These are phyloP conservation scores for Isaurus tuberculatus DNA, from an alignment of 92 coral and sea anemone species.

Conservation along the genomic window DNA sequence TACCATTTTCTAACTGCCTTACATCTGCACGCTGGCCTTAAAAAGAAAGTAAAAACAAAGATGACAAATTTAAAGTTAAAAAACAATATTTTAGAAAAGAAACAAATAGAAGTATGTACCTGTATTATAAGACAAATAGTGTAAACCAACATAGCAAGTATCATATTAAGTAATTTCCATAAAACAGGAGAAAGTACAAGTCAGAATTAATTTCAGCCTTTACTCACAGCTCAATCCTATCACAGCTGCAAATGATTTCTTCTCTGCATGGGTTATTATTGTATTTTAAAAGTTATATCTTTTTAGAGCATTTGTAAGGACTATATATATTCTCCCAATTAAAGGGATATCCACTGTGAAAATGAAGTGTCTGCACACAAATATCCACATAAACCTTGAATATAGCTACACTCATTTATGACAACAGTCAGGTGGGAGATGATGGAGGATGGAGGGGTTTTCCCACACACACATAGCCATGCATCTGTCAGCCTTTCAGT, in stretches of 20 bases:
- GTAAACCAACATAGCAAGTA: conserved; percentile 4
- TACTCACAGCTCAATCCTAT: conserved; percentile 5
- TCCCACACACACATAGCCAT: background rate
- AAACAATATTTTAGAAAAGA: conserved; percentile 4
- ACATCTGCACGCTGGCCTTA: conserved; percentile 7
- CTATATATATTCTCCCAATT: background rate
- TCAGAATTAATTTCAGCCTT: conserved; percentile 3
- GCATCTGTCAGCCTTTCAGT: conserved; percentile 9
- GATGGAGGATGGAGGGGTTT: conserved; percentile 10
- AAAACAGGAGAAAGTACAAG: conserved; percentile 1
- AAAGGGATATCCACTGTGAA: conserved; percentile 5
- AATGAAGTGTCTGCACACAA: conserved; percentile 5
- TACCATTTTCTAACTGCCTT: conserved; percentile 7
- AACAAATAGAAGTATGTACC: background rate
- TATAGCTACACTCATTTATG: conserved; percentile 3
- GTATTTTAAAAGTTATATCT: conserved; percentile 4
- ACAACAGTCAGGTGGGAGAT: conserved; percentile 1
- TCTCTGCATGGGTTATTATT: conserved; percentile 7
- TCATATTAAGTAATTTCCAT: conserved; percentile 5
- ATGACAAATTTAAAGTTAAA: background rate
- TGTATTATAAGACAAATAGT: conserved; percentile 5
- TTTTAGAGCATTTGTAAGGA: background rate
- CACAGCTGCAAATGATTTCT: conserved; percentile 8
- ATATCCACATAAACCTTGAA: conserved; percentile 6
- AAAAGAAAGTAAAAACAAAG: conserved; percentile 1